A percentile compares a stretch with the other conserved stretches of the same genome.
Evolutionary conservation across 2,113 vertebrate species (phyloP).

Genomic region (mouse (Mus musculus)): DNA sequence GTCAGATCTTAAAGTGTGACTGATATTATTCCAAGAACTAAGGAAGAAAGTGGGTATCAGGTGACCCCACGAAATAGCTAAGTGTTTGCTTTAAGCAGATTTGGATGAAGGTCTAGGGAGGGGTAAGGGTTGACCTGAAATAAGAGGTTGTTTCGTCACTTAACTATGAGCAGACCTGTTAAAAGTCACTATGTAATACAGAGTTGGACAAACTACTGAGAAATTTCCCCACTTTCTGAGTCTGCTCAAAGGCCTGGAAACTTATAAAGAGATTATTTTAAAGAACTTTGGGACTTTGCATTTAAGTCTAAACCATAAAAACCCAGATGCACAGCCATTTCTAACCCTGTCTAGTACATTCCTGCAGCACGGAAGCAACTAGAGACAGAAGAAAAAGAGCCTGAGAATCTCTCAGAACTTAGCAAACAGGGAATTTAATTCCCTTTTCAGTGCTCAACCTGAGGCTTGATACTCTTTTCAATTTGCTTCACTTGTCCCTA

Average conservation of each 20-base stretch:
- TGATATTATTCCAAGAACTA: conserved; percentile 70
- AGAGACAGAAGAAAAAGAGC: conserved; percentile 51
- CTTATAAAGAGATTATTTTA: conserved; percentile 67
- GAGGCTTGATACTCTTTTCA: neutral
- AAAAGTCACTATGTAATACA: conserved; percentile 51
- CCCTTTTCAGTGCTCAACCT: conserved; percentile 13
- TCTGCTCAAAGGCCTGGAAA: conserved; percentile 69
- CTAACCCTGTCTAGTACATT: conserved; percentile 60
- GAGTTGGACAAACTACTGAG: conserved; percentile 58
- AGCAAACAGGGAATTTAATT: conserved; percentile 45
- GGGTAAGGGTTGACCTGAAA: neutral
- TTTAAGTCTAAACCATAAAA: conserved; percentile 62
- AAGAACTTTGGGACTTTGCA: conserved; percentile 67
- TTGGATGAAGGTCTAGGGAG: conserved; percentile 3
- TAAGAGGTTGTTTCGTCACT: conserved; percentile 27
- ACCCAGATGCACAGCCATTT: conserved; percentile 65
- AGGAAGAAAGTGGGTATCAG: conserved; percentile 75
- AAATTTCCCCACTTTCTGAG: conserved; percentile 52
- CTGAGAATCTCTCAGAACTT: conserved; percentile 51
- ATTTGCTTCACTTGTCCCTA: neutral
- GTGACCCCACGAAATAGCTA: conserved; percentile 68
- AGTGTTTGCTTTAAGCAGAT: conserved; percentile 70
- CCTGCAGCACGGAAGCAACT: conserved; percentile 65
- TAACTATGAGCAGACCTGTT: conserved; percentile 23
- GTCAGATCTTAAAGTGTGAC: conserved; percentile 74